Percentiles rank a stretch among this genome's conserved stretches.
These are phyloP conservation scores for Neolamprologus variostigma DNA, from an alignment of 2,113 vertebrate genomes.

Conservation along the genomic window DNA sequence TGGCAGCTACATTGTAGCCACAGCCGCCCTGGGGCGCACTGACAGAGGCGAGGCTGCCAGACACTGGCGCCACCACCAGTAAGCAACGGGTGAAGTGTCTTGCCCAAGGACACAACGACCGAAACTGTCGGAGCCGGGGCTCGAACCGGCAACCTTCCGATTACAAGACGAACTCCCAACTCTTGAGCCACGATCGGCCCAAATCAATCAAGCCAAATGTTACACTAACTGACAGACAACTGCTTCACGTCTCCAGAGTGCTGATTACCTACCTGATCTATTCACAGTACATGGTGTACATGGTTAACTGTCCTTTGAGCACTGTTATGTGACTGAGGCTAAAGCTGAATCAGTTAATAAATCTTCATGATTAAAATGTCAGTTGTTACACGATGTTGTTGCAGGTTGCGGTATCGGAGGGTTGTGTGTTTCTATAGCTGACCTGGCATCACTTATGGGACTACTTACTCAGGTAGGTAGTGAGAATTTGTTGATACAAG, in stretches of 20 bases:
- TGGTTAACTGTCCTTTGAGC: neutral
- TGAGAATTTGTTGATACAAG: neutral
- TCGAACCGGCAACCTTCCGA: no score
- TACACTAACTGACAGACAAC: conserved; percentile 66
- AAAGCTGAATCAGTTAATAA: neutral
- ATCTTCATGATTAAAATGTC: neutral
- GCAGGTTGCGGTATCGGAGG: conserved; percentile 68
- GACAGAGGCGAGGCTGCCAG: accelerated
- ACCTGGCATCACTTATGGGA: conserved; percentile 68
- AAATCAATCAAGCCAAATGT: conserved; percentile 51
- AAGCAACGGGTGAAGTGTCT: no score
- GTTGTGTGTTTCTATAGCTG: conserved; percentile 73
- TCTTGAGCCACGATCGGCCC: no score
- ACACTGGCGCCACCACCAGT: no score
- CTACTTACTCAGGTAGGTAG: conserved; percentile 67
- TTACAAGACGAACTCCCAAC: no score
- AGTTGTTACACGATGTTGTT: neutral
- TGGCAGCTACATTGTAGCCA: no score
- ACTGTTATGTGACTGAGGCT: neutral
- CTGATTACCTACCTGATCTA: conserved; percentile 62
- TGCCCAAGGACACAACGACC: no score
- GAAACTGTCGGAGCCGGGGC: no score
- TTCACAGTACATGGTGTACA: neutral
- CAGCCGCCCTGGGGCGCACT: no score
- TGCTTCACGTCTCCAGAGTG: conserved; percentile 75